Base-by-base conservation (phyloP, 2,888 invertebrate genomes). In the Yponomeuta cagnagella region DNA sequence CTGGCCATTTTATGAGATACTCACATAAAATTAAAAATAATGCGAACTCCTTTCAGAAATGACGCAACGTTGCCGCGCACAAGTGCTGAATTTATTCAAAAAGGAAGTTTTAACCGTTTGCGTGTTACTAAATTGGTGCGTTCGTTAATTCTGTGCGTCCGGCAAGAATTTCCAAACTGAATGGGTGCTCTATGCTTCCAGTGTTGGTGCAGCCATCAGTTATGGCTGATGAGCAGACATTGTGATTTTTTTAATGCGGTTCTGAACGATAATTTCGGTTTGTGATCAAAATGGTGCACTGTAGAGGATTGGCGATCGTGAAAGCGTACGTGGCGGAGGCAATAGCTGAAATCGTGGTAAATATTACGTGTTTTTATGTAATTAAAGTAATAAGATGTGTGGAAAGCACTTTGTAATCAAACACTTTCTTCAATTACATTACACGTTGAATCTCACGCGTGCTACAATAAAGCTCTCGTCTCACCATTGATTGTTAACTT, bases 231-330 rank as follows among this genome's bases (percentile, higher is more conserved):
- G 52, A 31, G 52, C 30, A 52, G 31, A 52, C n/a, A 48, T 52
- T 48, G 23, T 48, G 23, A 43, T 48, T n/a, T 68, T 68, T 43
- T 30, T n/a, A 68, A 68, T 43, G 68, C 23, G 67, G 43, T 64
- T 64, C 30, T 31, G 37, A 43, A 67, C 67, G 37, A 43, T 15
- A n/a, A 37, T 67, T 63, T 63, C n/a, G 2, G 23, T 63, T 63
- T 63, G 15, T 63, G n/a, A 23, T 15, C 30, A 52, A 48, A 48
- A 83, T 91, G 81, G 85, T 81, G 75, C 88, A 82, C 73, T 91
- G 91, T 72, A 89, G 84, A 75, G 87, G 89, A 70, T 74, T 91
- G 81, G 90, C 90, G 70, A 73, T 90, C 73, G 77, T 91, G 76
- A 85, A 83, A 73, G 88, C 88, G 8, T 91, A 91, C n/a, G 31